A percentile compares a stretch with the other conserved stretches of the same genome.
Conservation (phyloP, 2,113 vertebrate species). For the Drymodes brunneopygia region DNA sequence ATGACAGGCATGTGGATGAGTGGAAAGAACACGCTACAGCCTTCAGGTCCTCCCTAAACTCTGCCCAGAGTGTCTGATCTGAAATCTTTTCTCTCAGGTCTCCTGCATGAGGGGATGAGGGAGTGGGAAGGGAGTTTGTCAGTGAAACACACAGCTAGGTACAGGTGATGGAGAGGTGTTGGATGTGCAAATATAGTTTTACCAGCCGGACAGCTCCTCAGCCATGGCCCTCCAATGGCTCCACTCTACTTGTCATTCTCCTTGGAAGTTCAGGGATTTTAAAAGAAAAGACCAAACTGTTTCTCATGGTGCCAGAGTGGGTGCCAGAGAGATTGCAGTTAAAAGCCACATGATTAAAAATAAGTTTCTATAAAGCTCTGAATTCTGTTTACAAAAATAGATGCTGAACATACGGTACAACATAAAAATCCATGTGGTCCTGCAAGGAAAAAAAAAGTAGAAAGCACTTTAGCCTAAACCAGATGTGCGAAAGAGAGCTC, state of each 20-base stretch:
- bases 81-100: not conserved
- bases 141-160: not conserved
- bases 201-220: not conserved
- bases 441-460: slow-evolving; percentile 16
- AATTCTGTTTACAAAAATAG: slow-evolving; percentile 59
- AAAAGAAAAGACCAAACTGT: not conserved
- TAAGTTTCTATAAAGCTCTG: slow-evolving; percentile 42
- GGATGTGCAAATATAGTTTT: not conserved
- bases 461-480: slow-evolving; percentile 54
- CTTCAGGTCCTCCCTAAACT: not conserved
- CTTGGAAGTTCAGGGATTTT: not conserved
- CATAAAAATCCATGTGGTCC: slow-evolving; percentile 51
- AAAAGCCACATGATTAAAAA: slow-evolving; percentile 41
- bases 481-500: slow-evolving; percentile 65
- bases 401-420: slow-evolving; percentile 42
- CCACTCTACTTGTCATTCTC: not conserved
- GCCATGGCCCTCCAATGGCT: not conserved
- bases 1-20: not conserved
- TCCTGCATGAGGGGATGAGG: fast-evolving
- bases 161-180: not conserved
- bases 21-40: not conserved
- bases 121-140: not conserved
- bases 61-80: not conserved
- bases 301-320: not conserved
- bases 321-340: not conserved